These are phyloP conservation scores for Theonella swinhoei DNA, from an alignment of 37 sponge, comb jelly and placozoan genomes.

Conservation along the genomic window DNA sequence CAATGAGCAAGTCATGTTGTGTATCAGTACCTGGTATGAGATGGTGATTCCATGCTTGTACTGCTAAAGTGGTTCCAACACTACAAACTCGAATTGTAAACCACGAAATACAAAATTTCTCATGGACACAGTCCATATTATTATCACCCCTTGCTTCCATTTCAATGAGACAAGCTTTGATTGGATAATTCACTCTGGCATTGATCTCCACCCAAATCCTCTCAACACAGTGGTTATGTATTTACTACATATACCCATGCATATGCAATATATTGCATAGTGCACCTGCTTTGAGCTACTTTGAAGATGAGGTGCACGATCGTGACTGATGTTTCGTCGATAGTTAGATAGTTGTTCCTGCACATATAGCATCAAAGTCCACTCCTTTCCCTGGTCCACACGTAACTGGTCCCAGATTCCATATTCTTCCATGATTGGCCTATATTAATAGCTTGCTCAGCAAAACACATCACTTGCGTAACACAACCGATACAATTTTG, in stretches of 20 bases:
- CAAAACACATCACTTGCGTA: no score
- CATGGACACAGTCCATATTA: conserved; percentile 9
- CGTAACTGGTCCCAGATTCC: conserved; percentile 70
- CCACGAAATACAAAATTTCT: conserved; percentile 65
- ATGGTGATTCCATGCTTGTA: conserved; percentile 60
- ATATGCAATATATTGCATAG: no score
- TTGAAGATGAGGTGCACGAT: conserved; percentile 46
- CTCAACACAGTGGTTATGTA: conserved; percentile 59
- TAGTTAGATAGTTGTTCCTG: conserved; percentile 55
- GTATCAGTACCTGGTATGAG: conserved; percentile 35
- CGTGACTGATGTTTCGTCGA: conserved; percentile 24
- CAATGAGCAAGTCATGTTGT: not conserved
- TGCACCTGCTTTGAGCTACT: conserved; percentile 46
- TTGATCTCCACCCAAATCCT: conserved; percentile 67
- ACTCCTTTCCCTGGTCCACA: conserved; percentile 81
- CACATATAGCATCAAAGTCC: conserved; percentile 48
- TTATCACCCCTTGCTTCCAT: conserved; percentile 40
- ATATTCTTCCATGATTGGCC: conserved; percentile 60
- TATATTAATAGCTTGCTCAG: no score
- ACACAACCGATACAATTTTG: conserved; percentile 30
- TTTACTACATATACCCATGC: no score
- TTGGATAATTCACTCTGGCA: conserved; percentile 56
- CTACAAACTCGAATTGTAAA: conserved; percentile 24
- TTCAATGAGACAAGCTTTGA: conserved; percentile 35
- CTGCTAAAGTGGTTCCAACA: conserved; percentile 33